Percentiles rank a stretch among this genome's conserved stretches.
phyloP scores from a whole-genome alignment of 1,140 invertebrate genomes.

The Proales similis region DNA sequence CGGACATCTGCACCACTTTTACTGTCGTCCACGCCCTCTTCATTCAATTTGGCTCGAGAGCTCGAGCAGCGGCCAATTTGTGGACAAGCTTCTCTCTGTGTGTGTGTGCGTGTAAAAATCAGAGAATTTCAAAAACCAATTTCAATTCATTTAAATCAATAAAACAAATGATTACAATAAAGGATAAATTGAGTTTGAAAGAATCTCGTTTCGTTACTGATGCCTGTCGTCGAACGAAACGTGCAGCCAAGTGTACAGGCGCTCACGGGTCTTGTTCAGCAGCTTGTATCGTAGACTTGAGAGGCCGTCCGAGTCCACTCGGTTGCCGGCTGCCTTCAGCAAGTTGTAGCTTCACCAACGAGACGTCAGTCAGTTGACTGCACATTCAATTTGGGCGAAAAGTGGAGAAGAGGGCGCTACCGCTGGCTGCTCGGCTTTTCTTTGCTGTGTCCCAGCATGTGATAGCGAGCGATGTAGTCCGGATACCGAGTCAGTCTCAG shows the following conservation, averaged over 20 bases:
- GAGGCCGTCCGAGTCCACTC: slow-evolving; percentile 18
- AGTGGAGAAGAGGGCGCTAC: no score
- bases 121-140: no score
- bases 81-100: no score
- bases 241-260: slow-evolving; percentile 11
- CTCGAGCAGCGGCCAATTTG: no score
- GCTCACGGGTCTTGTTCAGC: slow-evolving; percentile 2
- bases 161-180: no score
- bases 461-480: slow-evolving; percentile 21
- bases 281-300: slow-evolving; percentile 23
- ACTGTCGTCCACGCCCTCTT: no score
- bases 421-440: slow-evolving; percentile 24
- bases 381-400: background rate
- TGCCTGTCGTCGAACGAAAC: slow-evolving; percentile 33
- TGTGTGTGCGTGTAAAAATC: no score
- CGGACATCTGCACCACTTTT: no score
- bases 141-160: no score
- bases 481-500: slow-evolving; percentile 33
- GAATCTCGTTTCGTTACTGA: no score
- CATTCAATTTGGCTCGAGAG: no score
- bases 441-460: slow-evolving; percentile 26
- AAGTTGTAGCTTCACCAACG: slow-evolving; percentile 10
- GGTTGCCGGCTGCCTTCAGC: slow-evolving; percentile 1
- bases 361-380: background rate
- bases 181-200: no score